Conservation (phyloP, 2,797 vertebrate genomes). For the Sebastes paucispinis region DNA sequence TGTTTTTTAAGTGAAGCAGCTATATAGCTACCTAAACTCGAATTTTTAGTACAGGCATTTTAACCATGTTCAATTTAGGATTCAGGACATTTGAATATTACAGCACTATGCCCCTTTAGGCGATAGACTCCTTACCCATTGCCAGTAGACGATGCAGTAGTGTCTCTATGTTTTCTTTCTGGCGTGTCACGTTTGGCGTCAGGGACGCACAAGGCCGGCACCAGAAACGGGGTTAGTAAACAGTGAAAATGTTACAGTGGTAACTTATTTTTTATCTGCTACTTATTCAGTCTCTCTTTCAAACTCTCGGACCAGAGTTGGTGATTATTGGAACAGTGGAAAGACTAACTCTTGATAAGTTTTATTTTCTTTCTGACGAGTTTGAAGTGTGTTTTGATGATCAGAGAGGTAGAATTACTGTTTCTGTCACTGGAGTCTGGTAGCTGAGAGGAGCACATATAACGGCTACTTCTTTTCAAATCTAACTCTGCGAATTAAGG, state of each 20-base stretch:
- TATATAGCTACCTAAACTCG: neutral
- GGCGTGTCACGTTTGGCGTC: no score
- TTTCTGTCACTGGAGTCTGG: neutral
- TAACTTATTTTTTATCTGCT: neutral
- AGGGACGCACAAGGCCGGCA: neutral
- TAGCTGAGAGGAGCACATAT: neutral
- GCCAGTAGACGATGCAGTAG: no score
- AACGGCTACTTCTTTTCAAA: no score
- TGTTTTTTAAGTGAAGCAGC: neutral
- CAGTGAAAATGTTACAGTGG: neutral
- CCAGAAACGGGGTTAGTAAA: fast-evolving
- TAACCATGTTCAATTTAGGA: neutral
- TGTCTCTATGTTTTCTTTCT: no score
- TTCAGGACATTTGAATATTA: neutral
- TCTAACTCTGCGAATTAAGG: no score
- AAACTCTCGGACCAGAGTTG: neutral
- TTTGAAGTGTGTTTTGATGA: neutral
- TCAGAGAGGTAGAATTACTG: neutral
- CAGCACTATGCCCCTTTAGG: neutral
- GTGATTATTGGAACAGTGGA: neutral
- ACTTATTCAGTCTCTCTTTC: neutral
- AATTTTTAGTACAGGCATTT: no score
- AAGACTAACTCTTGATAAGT: neutral
- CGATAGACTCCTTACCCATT: neutral
- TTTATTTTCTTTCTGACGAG: neutral